A percentile compares a stretch with the other conserved stretches of the same genome.
Evolutionary conservation across 2,113 vertebrate species (phyloP).

Genomic region (Neogobius melanostomus): DNA sequence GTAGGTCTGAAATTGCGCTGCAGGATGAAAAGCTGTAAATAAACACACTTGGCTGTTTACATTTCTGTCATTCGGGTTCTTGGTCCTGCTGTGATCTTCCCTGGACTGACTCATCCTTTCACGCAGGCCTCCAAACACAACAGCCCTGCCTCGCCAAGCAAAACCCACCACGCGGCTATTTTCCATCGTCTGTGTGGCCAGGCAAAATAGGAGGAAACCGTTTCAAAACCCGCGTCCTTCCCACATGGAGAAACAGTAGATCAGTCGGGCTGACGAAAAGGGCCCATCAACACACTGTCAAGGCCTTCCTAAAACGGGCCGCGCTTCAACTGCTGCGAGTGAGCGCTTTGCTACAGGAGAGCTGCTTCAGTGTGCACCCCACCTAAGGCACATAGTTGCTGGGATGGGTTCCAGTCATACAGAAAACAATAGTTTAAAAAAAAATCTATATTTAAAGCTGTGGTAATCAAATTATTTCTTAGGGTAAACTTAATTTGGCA

Average conservation of each 20-base stretch:
- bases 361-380: too few relatives aligned
- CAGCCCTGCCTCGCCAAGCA: conserved; percentile 74
- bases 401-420: too few relatives aligned
- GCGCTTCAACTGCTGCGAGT: conserved; percentile 32
- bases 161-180: conserved; percentile 78
- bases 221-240: conserved; percentile 63
- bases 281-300: conserved; percentile 66
- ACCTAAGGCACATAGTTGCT: too few relatives aligned
- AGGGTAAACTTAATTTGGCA: too few relatives aligned
- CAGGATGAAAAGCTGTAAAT: conserved; percentile 56
- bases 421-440: too few relatives aligned
- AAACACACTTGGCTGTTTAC: conserved; percentile 66
- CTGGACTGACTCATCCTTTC: conserved; percentile 79
- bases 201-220: conserved; percentile 78
- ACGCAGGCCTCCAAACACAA: conserved; percentile 81
- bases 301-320: conserved; percentile 56
- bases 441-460: too few relatives aligned
- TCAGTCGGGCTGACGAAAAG: conserved; percentile 70
- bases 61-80: conserved; percentile 69
- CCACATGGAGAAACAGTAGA: conserved; percentile 57
- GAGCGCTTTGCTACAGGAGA: too few relatives aligned
- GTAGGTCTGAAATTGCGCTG: conserved; percentile 23
- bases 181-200: conserved; percentile 80
- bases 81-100: conserved; percentile 64
- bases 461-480: too few relatives aligned